phyloP scores from a whole-genome alignment of 2,888 invertebrate genomes.

The Agonopterix subpropinquella region DNA sequence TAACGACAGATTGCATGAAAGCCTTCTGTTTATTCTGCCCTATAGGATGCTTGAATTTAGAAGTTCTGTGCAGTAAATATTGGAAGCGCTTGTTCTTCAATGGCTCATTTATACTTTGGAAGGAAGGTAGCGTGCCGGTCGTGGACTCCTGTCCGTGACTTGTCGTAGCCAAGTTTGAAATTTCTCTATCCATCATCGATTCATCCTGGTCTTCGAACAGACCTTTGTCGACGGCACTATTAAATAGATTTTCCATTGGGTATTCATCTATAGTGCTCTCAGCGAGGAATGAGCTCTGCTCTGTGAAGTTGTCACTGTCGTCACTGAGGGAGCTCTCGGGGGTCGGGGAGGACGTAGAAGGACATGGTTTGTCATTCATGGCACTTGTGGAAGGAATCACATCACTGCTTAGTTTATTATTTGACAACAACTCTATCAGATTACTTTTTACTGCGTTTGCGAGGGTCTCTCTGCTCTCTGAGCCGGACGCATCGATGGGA shows the following conservation, averaged over 20 bases:
- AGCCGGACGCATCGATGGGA: constrained; percentile 53
- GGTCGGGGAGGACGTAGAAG: constrained; percentile 45
- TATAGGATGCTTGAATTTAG: constrained; percentile 69
- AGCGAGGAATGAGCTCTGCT: constrained; percentile 66
- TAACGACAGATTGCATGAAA: constrained; percentile 69
- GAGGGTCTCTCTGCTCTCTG: constrained; percentile 41
- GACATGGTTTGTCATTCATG: constrained; percentile 41
- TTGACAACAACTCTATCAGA: constrained; percentile 60
- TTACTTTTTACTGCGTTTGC: constrained; percentile 59
- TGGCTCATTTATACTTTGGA: constrained; percentile 66
- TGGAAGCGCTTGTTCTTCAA: constrained; percentile 69
- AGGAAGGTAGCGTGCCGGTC: constrained; percentile 54
- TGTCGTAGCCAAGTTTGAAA: constrained; percentile 67
- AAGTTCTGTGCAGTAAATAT: constrained; percentile 68
- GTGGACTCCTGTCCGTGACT: constrained; percentile 62
- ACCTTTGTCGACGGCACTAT: constrained; percentile 68
- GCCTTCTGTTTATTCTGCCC: constrained; percentile 69
- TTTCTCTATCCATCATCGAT: constrained; percentile 67
- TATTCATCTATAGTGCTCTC: constrained; percentile 70
- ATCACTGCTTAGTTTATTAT: constrained; percentile 48
- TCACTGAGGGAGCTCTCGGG: constrained; percentile 65
- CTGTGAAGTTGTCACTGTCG: constrained; percentile 64
- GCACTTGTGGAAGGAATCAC: constrained; percentile 50
- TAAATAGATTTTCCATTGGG: constrained; percentile 69
- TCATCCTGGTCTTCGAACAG: constrained; percentile 65